Evolutionary conservation across 2,113 vertebrate genomes (phyloP).

Genomic region (Caloenas nicobarica): DNA sequence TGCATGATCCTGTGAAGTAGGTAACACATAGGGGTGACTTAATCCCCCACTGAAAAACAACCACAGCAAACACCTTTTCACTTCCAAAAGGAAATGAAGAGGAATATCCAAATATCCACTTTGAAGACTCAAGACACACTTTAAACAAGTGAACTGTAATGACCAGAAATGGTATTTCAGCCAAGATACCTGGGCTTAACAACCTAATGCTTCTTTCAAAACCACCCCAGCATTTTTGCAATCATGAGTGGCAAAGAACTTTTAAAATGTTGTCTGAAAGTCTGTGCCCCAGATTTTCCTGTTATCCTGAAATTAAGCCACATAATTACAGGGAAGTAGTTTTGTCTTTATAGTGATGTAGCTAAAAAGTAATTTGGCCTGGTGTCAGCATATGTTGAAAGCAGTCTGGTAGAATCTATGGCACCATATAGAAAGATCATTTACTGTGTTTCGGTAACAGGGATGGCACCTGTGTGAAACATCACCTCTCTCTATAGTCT

Average conservation of each 20-base stretch:
- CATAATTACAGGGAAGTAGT: neutral
- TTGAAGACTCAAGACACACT: neutral
- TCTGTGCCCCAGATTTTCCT: neutral
- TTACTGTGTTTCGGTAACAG: neutral
- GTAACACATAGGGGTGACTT: slow-evolving; percentile 13
- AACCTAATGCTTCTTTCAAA: neutral
- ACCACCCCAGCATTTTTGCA: neutral
- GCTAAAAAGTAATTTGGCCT: neutral
- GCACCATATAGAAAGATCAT: neutral
- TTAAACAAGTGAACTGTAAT: neutral
- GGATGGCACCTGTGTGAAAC: neutral
- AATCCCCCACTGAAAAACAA: neutral
- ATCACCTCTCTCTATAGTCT: neutral
- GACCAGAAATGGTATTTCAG: neutral
- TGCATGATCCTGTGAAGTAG: slow-evolving; percentile 12
- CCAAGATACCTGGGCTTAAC: neutral
- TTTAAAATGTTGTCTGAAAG: neutral
- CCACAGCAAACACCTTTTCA: slow-evolving; percentile 43
- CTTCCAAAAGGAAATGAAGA: slow-evolving; percentile 48
- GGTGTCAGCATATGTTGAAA: neutral
- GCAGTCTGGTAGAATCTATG: neutral
- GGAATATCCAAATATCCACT: slow-evolving; percentile 8
- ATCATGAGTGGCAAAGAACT: neutral
- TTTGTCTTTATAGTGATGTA: neutral
- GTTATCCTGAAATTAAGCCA: neutral